Conservation (phyloP, 2,797 vertebrate species). For the Numenius phaeopus region DNA sequence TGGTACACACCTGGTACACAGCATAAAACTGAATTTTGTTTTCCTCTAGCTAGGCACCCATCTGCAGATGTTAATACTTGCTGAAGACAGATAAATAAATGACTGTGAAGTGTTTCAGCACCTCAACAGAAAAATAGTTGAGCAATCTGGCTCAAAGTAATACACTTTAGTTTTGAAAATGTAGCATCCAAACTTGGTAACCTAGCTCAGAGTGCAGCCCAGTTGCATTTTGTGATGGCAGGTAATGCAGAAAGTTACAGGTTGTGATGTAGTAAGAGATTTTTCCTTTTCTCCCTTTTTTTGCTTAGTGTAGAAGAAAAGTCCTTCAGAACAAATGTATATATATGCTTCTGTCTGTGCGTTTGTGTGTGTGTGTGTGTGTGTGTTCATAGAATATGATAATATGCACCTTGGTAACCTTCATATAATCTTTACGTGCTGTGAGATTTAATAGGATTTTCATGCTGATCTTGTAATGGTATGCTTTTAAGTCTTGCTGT, state of each 20-base stretch:
- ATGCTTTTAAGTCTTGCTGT: slow-evolving; percentile 39
- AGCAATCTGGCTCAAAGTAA: background rate
- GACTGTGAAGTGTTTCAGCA: background rate
- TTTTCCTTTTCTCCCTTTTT: background rate
- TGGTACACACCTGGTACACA: background rate
- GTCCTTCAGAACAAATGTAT: background rate
- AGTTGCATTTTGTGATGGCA: background rate
- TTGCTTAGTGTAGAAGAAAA: background rate
- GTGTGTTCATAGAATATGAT: background rate
- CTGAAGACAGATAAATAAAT: background rate
- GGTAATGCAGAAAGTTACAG: background rate
- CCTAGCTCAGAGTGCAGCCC: background rate
- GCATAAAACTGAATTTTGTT: background rate
- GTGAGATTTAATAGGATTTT: slow-evolving; percentile 29
- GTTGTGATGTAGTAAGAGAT: background rate
- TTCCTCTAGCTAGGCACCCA: background rate
- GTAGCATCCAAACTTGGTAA: background rate
- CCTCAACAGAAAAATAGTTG: background rate
- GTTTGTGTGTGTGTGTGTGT: background rate
- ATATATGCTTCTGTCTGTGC: background rate
- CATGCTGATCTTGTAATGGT: slow-evolving; percentile 21
- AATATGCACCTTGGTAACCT: background rate
- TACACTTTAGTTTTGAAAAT: background rate
- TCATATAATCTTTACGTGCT: background rate
- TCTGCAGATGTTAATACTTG: background rate